Evolutionary conservation across 2,888 invertebrate genomes (phyloP), one percentile per base, ranked within the genome.

Genomic region (Malthinus seriepunctatus): DNA sequence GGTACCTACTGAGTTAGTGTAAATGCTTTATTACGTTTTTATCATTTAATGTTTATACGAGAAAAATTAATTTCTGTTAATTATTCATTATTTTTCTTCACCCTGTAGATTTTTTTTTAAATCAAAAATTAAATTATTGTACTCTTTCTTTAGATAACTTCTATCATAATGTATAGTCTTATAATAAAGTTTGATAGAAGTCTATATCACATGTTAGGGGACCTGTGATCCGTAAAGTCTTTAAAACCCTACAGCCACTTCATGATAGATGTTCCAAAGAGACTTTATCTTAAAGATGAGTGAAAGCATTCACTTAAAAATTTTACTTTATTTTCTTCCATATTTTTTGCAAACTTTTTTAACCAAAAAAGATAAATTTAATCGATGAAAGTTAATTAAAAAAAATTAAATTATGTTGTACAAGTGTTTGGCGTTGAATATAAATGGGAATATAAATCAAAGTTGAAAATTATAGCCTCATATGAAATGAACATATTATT

Each of bases 251-350:
- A 48, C 31, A 55, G 48, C 55, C 42, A 55, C 55, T 55, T 55
- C 48, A 55, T 55, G 55, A 55, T 55, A 48, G 55, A 55, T 55
- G 55, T 49, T 55, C 48, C 38, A 42, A 15, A 15, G 39, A 42
- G 39, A 42, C 39, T 42, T 42, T 42, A 46, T 46, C 52, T 35
- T 42, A 23, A 31, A 34, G 35, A 23, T 23, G 23, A 23, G 23
- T 23, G 23, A 52, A 52, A 52, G 37, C 37, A 35, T 52, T 45
- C 11, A 46, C 52, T 52, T 37, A 45, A 23, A n/a, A 23, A 46
- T 52, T 52, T 46, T 44, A 42, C 10, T 45, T 15, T 45, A 52
- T 10, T 14, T 35, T 3, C 14, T 12, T 7, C 12, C 32, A n/a
- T 10, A n/a, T 10, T 32, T 35, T 52, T 52, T 32, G 11, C 9